phyloP scores from a whole-genome alignment of 2,797 vertebrate species.

The Rhinella marina region DNA sequence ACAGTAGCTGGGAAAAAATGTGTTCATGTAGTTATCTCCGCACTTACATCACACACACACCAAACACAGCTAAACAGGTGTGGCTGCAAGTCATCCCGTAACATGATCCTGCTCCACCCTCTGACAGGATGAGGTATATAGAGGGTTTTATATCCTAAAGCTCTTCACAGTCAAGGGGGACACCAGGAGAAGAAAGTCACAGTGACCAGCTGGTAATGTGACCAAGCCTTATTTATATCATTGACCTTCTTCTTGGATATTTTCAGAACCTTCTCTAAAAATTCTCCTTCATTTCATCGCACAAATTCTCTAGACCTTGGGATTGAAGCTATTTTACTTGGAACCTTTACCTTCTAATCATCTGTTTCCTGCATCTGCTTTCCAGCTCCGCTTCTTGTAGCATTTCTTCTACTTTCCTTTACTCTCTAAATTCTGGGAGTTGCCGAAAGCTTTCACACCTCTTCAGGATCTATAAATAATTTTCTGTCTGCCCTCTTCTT shows the following conservation, averaged over 20 bases:
- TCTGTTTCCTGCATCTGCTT: background rate
- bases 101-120: slow-evolving; percentile 22
- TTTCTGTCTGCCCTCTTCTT: background rate
- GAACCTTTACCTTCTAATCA: background rate
- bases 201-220: background rate
- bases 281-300: background rate
- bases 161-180: background rate
- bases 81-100: background rate
- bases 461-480: slow-evolving; percentile 1
- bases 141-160: background rate
- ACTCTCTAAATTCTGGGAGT: background rate
- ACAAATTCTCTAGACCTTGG: background rate
- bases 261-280: background rate
- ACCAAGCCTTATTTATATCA: background rate
- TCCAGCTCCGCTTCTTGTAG: background rate
- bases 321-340: background rate
- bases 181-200: background rate
- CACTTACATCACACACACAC: background rate
- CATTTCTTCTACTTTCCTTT: background rate
- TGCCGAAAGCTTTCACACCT: background rate
- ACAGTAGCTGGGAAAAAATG: background rate
- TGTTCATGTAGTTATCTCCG: background rate
- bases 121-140: slow-evolving; percentile 26
- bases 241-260: background rate
- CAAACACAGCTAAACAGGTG: slow-evolving; percentile 32